Conservation (phyloP, 37 sponge, comb jelly and placozoan genomes). For the Chondrosia reniformis region DNA sequence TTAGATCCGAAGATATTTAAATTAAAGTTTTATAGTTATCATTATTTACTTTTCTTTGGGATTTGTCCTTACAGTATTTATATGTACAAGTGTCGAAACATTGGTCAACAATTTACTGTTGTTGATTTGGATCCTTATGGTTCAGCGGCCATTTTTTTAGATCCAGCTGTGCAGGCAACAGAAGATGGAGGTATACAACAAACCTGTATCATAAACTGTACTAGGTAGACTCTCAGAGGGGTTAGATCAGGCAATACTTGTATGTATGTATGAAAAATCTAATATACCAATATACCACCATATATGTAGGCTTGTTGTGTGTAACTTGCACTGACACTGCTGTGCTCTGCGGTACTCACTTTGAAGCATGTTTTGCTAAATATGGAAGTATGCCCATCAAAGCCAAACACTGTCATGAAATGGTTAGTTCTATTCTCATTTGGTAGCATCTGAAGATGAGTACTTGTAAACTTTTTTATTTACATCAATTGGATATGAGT, state of each 20-base stretch:
- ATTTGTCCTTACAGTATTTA: slow-evolving; percentile 47
- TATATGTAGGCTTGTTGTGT: slow-evolving; percentile 82
- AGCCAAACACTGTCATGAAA: slow-evolving; percentile 79
- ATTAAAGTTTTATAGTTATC: not conserved
- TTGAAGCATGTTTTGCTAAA: slow-evolving; percentile 85
- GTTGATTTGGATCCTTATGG: slow-evolving; percentile 98
- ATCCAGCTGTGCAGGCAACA: slow-evolving; percentile 83
- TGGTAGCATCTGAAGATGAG: too few species aligned
- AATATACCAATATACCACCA: not conserved
- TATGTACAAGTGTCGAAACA: slow-evolving; percentile 73
- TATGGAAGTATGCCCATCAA: slow-evolving; percentile 86
- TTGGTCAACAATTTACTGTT: slow-evolving; percentile 75
- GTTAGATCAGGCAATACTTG: not conserved
- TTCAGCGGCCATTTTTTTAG: slow-evolving; percentile 84
- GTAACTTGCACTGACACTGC: slow-evolving; percentile 94
- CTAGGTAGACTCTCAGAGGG: not conserved
- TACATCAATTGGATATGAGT: not conserved
- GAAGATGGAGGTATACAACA: slow-evolving; percentile 80
- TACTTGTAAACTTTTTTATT: too few species aligned
- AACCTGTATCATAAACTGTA: too few species aligned
- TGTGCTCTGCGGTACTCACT: slow-evolving; percentile 90
- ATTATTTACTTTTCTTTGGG: not conserved
- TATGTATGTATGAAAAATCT: not conserved
- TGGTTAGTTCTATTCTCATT: too few species aligned
- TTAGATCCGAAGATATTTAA: not conserved